Evolutionary conservation across 2,797 vertebrate species (phyloP).

Genomic region (Esox masquinongy): DNA sequence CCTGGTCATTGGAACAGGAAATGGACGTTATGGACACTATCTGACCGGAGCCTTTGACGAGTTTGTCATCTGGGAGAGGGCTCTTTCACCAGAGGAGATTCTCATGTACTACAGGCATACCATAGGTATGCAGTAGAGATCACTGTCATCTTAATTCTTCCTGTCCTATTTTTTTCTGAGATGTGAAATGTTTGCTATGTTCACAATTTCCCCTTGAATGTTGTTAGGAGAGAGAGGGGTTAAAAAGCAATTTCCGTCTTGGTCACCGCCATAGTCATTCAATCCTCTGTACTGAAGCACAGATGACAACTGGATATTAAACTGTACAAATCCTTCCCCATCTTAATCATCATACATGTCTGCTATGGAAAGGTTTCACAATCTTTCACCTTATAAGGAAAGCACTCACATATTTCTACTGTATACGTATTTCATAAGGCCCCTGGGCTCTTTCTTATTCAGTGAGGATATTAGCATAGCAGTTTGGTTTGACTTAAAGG

Average conservation of each 20-base stretch:
- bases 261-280: slow-evolving; percentile 47
- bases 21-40: slow-evolving; percentile 65
- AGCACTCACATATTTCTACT: slow-evolving; percentile 54
- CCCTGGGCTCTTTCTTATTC: slow-evolving; percentile 19
- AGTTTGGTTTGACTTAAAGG: slow-evolving; percentile 42
- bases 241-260: slow-evolving; percentile 61
- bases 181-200: slow-evolving; percentile 41
- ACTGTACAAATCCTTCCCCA: slow-evolving; percentile 39
- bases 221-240: slow-evolving; percentile 47
- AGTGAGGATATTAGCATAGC: slow-evolving; percentile 40
- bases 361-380: slow-evolving; percentile 37
- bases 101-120: slow-evolving; percentile 87
- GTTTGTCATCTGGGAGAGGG: slow-evolving; percentile 94
- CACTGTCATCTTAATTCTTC: slow-evolving; percentile 5
- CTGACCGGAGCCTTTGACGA: slow-evolving; percentile 89
- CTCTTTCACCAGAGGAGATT: slow-evolving; percentile 81
- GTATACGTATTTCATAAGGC: slow-evolving; percentile 25
- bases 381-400: slow-evolving; percentile 35
- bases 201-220: slow-evolving; percentile 31
- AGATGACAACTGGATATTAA: slow-evolving; percentile 40
- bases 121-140: slow-evolving; percentile 83
- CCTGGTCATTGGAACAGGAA: slow-evolving; percentile 78
- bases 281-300: slow-evolving; percentile 47
- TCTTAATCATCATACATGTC: slow-evolving; percentile 18
- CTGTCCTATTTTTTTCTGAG: background rate